phyloP scores from a whole-genome alignment of 2,888 invertebrate genomes.

The Amiota mariae region DNA sequence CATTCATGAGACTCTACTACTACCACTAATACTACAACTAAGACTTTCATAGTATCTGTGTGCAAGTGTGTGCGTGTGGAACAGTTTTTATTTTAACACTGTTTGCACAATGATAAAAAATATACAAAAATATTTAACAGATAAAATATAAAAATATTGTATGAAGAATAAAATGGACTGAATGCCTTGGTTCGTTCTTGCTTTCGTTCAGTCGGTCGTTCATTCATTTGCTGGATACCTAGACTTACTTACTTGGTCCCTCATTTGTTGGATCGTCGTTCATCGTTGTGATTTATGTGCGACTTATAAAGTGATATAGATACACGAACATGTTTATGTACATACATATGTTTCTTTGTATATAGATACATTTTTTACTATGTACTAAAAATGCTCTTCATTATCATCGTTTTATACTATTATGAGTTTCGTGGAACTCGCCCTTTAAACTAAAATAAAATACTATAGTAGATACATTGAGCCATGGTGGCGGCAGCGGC shows the following conservation, averaged over 20 bases:
- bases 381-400: neutral
- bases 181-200: constrained; percentile 10
- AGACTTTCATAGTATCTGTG: too few species aligned
- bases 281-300: constrained; percentile 14
- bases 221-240: too few species aligned
- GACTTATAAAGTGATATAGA: constrained; percentile 14
- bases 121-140: constrained; percentile 17
- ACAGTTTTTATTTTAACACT: constrained; percentile 14
- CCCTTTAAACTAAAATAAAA: constrained; percentile 5
- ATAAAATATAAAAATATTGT: constrained; percentile 4
- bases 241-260: too few species aligned
- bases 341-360: neutral
- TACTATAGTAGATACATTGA: neutral
- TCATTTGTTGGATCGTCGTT: too few species aligned
- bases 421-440: neutral
- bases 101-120: constrained; percentile 25
- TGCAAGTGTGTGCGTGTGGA: neutral
- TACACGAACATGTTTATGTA: neutral
- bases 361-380: neutral
- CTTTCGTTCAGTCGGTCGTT: neutral
- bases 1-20: neutral
- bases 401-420: neutral
- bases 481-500: neutral
- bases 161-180: constrained; percentile 5
- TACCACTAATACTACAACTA: too few species aligned